These are phyloP conservation scores for Dusona sp. DNA, from an alignment of 2,888 invertebrate species.

Conservation along the genomic window DNA sequence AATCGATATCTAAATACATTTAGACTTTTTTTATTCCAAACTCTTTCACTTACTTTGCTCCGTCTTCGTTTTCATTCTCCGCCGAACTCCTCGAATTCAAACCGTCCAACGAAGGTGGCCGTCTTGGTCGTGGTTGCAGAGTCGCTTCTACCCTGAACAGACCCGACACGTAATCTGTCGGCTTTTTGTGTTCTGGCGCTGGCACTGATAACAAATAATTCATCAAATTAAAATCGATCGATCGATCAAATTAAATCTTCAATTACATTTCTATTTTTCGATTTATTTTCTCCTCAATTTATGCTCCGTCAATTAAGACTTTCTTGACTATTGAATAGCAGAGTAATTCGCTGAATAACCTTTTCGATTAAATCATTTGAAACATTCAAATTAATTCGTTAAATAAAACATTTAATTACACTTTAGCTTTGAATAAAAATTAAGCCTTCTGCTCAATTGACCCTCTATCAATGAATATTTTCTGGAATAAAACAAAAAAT, in stretches of 20 bases:
- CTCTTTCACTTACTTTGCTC: constrained; percentile 75
- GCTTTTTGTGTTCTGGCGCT: constrained; percentile 89
- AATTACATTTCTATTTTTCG: background rate
- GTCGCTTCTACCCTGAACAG: constrained; percentile 88
- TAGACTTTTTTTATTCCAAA: background rate
- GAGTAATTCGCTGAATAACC: too few relatives aligned
- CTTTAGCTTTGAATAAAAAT: too few relatives aligned
- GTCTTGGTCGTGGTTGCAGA: constrained; percentile 85
- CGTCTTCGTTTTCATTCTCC: constrained; percentile 78
- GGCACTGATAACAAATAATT: constrained; percentile 85
- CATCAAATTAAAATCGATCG: background rate
- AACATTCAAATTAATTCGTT: too few relatives aligned
- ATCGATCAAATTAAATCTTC: background rate
- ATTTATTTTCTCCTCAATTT: too few relatives aligned
- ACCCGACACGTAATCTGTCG: constrained; percentile 89
- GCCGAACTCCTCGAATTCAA: constrained; percentile 71
- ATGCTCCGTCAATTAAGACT: too few relatives aligned
- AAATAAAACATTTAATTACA: too few relatives aligned
- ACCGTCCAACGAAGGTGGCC: constrained; percentile 79
- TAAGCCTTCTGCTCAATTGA: too few relatives aligned
- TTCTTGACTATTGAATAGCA: too few relatives aligned
- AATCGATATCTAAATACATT: background rate
- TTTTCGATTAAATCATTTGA: too few relatives aligned
- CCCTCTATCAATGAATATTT: too few relatives aligned
- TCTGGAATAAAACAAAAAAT: too few relatives aligned